phyloP scores from a whole-genome alignment of 2,797 vertebrate genomes.

The Peromyscus eremicus region DNA sequence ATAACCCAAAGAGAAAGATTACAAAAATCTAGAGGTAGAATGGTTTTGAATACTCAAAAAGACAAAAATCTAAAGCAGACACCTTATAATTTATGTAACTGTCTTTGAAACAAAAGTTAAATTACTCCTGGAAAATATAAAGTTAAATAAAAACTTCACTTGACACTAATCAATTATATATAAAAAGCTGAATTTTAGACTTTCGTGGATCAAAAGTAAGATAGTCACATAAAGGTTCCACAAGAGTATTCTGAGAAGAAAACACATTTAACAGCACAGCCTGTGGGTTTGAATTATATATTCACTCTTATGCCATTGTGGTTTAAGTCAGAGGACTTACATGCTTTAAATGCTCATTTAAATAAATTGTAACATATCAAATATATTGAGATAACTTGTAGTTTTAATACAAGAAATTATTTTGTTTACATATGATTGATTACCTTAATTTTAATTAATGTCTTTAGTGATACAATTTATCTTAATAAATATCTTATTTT shows the following conservation, averaged over 20 bases:
- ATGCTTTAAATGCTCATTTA: background rate
- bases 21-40: background rate
- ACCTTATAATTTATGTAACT: background rate
- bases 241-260: background rate
- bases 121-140: background rate
- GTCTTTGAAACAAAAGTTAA: background rate
- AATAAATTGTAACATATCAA: background rate
- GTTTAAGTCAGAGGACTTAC: background rate
- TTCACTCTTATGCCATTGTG: background rate
- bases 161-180: background rate
- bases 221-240: background rate
- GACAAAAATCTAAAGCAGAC: background rate
- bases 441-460: background rate
- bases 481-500: background rate
- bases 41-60: background rate
- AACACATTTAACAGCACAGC: background rate
- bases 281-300: background rate
- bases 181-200: background rate
- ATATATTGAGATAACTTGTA: background rate
- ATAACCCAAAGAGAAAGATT: background rate
- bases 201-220: background rate
- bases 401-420: background rate
- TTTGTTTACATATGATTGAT: background rate
- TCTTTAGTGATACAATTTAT: background rate
- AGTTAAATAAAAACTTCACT: background rate